Evolutionary conservation across 2,888 invertebrate genomes (phyloP), one percentile per base, ranked within the genome.

Genomic region (Diplazon laetatorius): DNA sequence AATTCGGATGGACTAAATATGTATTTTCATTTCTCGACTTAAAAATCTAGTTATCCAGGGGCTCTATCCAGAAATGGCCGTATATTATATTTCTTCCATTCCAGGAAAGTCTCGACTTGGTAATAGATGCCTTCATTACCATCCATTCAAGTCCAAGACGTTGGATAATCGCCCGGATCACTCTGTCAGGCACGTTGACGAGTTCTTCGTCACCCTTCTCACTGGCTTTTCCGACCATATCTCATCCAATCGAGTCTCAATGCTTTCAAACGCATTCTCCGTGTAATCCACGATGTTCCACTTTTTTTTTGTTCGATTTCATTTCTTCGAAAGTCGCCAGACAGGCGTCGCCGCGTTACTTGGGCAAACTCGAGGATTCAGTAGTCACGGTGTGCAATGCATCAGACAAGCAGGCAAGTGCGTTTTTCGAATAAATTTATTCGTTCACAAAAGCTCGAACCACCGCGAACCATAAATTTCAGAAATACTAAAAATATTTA

Each of bases 161-260:
- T 44, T 46, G 14, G 50, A 76, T 66, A 66, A 71, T 76, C 71
- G 9, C 52, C 37, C 18, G 66, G 22, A 46, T 76, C 46, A 37
- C 35, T 44, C 16, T 16, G 44, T 37, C 68, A 59, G 35, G 50
- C 60, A 60, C 59, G 71, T 60, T 65, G 50, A 65, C 59, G 25
- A 76, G 37, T 37, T 52, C 52, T 66, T 60, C 63, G 30, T 30
- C 48, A 18, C 48, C 20, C 16, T 9, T 1, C 8, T 55, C 55
- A 25, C 22, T 42, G 10, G 30, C 55, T 30, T 30, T 50, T 37
- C 25, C 37, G 20, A 10, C 9, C 5, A 30, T 57, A 25, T 20
- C 16, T 39, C 30, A 42, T 9, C 20, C 50, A 60, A 42, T 68
- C 66, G 35, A 25, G 18, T 22, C 6, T 16, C 1, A 52, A n/a